A percentile compares a stretch with the other conserved stretches of the same genome.
Conservation (phyloP, 2,113 vertebrate genomes). For the Brachypteracias leptosomus region DNA sequence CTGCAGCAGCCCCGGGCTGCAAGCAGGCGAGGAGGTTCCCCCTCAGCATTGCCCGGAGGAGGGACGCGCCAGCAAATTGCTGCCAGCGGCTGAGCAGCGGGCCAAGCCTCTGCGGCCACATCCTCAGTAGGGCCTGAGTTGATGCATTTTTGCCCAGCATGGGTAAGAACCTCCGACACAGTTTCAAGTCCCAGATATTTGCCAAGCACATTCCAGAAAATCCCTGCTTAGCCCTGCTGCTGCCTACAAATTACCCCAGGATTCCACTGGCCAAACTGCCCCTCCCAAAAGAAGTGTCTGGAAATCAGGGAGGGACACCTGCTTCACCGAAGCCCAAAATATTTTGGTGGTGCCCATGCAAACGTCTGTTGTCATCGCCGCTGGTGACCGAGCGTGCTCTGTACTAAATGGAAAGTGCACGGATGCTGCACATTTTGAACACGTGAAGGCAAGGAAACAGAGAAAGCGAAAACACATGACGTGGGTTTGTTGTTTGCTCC, state of each 20-base stretch:
- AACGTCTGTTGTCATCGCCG: background rate
- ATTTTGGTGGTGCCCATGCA: background rate
- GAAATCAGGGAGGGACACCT: background rate
- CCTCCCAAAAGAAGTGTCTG: background rate
- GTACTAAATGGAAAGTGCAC: slow-evolving; percentile 25
- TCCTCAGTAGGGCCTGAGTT: background rate
- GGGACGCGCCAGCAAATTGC: background rate
- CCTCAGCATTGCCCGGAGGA: background rate
- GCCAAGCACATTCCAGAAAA: background rate
- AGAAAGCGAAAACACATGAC: slow-evolving; percentile 62
- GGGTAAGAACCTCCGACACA: background rate
- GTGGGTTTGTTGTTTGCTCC: slow-evolving; percentile 60
- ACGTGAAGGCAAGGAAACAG: slow-evolving; percentile 50
- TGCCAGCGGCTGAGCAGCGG: accelerated
- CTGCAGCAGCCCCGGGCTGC: background rate
- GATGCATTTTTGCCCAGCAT: background rate
- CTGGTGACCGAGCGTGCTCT: background rate
- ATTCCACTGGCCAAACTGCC: background rate
- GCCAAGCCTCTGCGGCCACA: background rate
- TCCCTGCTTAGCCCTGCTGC: background rate
- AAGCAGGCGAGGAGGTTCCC: background rate
- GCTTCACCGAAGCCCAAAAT: background rate
- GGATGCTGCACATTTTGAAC: background rate
- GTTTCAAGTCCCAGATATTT: background rate
- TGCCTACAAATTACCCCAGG: background rate